Evolutionary conservation across 2,888 invertebrate species (phyloP), one percentile per base, ranked within the genome.

Genomic region (Sminthurides aquaticus): DNA sequence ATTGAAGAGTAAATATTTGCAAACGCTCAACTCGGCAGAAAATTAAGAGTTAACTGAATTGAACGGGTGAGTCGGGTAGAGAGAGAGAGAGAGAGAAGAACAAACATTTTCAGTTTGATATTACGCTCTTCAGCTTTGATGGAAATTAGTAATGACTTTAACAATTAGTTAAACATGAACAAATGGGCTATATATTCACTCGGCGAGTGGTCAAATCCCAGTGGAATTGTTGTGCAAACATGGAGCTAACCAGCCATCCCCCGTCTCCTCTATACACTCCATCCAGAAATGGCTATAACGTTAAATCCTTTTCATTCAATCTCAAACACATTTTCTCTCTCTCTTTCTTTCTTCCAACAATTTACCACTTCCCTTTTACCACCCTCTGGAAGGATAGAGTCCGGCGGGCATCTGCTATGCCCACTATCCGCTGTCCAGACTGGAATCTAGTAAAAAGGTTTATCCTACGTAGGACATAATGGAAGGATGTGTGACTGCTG

Each of bases 91-190:
- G 22, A n/a, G 8, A 28, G 26, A 43, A 58, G 29, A 11, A 52
- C 58, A 34, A 57, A 22, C 22, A 57, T 24, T 15, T 25, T n/a
- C 57, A 59, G 64, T 64, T 64, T 64, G 54, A 57, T 59, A 59
- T 58, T 69, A 69, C 67, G 69, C 71, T 72, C 70, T 70, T 69
- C 69, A 68, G 70, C 69, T 72, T 70, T 72, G 69, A 72, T 74
- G 74, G 71, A 74, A 74, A 73, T 73, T 73, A 74, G 73, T 74
- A 74, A 74, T 74, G 74, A 74, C 70, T 71, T 71, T 69, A 73
- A 73, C 74, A 73, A 74, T 74, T 74, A 74, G 74, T 73, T 73
- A 73, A 73, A 74, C 71, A 74, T 72, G 74, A 70, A 70, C 70
- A 72, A 74, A 73, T 73, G 72, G 72, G 71, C 69, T 71, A 69